Evolutionary conservation across 2,888 invertebrate species (phyloP).

Genomic region (Metalampra italica): DNA sequence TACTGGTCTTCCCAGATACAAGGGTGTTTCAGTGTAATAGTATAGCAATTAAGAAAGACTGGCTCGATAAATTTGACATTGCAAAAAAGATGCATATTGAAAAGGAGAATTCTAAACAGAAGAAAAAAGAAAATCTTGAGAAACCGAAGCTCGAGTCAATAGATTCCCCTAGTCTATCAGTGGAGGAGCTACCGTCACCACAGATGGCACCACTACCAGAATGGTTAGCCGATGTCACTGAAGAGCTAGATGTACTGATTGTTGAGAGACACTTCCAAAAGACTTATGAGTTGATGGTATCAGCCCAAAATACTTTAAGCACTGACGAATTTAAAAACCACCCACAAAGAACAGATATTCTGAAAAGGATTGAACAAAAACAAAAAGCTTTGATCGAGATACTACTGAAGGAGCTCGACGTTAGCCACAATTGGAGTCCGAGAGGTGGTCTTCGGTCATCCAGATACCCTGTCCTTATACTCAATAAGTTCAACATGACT

Average conservation of each 20-base stretch:
- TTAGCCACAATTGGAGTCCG: conserved; percentile 92
- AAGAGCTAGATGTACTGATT: conserved; percentile 96
- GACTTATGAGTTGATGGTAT: conserved; percentile 88
- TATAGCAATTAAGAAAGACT: conserved; percentile 90
- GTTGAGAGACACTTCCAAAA: conserved; percentile 98
- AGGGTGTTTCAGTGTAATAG: conserved; percentile 94
- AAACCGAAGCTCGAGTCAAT: conserved; percentile 59
- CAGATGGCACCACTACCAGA: conserved; percentile 80
- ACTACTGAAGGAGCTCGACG: conserved; percentile 92
- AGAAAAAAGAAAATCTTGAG: conserved; percentile 63
- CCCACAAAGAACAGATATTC: conserved; percentile 57
- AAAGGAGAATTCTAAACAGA: conserved; percentile 79
- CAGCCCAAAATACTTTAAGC: conserved; percentile 60
- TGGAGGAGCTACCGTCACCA: conserved; percentile 64
- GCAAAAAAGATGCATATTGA: conserved; percentile 89
- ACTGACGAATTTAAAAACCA: conserved; percentile 60
- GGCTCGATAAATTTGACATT: conserved; percentile 95
- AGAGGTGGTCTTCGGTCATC: conserved; percentile 93
- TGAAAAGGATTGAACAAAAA: conserved; percentile 82
- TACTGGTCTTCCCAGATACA: conserved; percentile 95
- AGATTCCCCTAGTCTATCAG: conserved; percentile 69
- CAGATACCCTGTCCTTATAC: conserved; percentile 88
- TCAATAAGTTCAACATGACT: conserved; percentile 85
- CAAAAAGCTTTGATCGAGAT: conserved; percentile 90
- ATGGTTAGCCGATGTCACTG: conserved; percentile 94